Conservation (phyloP, 2,888 invertebrate genomes). For the Arenicola marina region DNA sequence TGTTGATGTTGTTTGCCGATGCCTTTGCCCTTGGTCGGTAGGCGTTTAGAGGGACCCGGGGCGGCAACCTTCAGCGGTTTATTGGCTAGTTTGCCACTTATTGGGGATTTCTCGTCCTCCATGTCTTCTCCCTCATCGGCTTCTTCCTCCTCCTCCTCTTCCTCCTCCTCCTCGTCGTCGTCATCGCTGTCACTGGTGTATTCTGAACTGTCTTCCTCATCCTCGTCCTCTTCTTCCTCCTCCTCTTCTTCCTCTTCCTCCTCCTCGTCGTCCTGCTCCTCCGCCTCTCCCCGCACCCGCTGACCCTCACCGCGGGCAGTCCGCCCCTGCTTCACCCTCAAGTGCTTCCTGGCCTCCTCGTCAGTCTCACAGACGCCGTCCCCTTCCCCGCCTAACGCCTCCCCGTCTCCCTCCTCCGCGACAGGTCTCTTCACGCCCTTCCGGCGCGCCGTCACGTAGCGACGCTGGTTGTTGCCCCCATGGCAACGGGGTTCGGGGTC, state of each 20-base stretch:
- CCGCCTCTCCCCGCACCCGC: conserved; percentile 18
- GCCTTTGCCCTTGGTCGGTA: too few relatives aligned
- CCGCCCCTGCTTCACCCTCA: neutral
- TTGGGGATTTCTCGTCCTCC: too few relatives aligned
- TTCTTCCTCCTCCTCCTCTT: conserved; percentile 20
- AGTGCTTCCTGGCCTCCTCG: conserved; percentile 9
- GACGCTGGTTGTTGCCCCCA: neutral
- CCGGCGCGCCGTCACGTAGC: neutral
- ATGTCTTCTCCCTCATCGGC: conserved; percentile 16
- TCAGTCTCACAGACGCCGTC: neutral
- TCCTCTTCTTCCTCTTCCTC: neutral
- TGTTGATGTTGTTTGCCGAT: too few relatives aligned
- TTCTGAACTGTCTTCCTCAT: neutral
- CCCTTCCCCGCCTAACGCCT: neutral
- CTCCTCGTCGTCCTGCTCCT: conserved; percentile 20
- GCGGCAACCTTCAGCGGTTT: too few relatives aligned
- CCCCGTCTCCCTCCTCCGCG: neutral
- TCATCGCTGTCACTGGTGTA: neutral
- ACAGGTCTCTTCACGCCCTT: neutral
- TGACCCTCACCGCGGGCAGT: conserved; percentile 11
- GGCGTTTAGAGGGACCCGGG: too few relatives aligned
- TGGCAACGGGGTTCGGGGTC: too few relatives aligned
- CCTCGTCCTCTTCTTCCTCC: conserved; percentile 7
- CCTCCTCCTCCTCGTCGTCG: neutral
- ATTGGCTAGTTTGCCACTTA: too few relatives aligned